These are phyloP conservation scores for Mnemiopsis leidyi DNA, from an alignment of 37 sponge, comb jelly and placozoan species.

Conservation along the genomic window DNA sequence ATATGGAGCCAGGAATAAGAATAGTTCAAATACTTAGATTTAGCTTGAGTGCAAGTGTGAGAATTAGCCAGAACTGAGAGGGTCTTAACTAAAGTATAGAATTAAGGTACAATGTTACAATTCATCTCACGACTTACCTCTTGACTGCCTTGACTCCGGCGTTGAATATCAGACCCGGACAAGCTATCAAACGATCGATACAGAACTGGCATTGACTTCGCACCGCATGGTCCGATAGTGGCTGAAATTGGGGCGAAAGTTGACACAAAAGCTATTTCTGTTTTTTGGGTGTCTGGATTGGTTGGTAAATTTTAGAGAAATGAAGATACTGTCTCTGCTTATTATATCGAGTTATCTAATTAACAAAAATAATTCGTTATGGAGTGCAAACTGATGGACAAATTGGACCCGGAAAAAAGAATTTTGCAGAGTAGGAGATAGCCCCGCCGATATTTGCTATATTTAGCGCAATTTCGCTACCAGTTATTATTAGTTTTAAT, in stretches of 20 bases:
- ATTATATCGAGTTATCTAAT: not conserved
- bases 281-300: not conserved
- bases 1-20: no score
- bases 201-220: conserved; percentile 58
- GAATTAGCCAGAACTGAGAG: no score
- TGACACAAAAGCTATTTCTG: not conserved
- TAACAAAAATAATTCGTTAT: not conserved
- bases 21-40: no score
- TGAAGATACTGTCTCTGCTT: not conserved
- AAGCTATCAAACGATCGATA: not conserved
- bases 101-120: no score
- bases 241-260: conserved; percentile 6
- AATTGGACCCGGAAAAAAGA: no score
- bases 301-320: not conserved
- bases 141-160: not conserved
- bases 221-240: conserved; percentile 32
- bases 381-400: not conserved
- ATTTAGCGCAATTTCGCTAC: not conserved
- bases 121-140: conserved; percentile 6
- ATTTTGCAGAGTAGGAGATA: not conserved
- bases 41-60: no score
- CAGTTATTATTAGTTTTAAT: not conserved
- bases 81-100: no score
- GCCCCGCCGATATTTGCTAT: not conserved
- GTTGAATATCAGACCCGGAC: not conserved